Evolutionary conservation across 2,888 invertebrate species (phyloP).

Genomic region (Steromphala cineraria): DNA sequence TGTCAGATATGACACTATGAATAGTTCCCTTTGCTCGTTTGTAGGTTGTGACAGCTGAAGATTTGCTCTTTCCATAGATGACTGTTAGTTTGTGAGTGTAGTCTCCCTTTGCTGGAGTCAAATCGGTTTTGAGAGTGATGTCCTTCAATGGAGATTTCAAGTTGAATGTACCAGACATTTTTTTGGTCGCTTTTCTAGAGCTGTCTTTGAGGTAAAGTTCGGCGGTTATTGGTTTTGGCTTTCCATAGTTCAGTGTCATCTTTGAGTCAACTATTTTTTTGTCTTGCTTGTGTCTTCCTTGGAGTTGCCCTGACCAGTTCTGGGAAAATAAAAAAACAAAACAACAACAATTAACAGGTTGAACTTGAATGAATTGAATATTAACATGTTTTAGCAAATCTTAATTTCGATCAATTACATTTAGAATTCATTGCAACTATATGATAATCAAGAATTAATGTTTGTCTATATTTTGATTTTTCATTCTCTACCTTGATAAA

Average conservation of each 20-base stretch:
- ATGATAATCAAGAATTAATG: too few species aligned
- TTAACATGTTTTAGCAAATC: too few species aligned
- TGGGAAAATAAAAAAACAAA: too few species aligned
- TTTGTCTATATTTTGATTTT: too few species aligned
- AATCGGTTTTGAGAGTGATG: neutral
- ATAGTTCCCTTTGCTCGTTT: neutral
- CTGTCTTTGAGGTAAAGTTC: neutral
- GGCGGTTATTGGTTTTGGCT: neutral
- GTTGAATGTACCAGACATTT: neutral
- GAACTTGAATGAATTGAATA: too few species aligned
- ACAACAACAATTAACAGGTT: too few species aligned
- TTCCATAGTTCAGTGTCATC: neutral
- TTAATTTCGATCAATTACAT: too few species aligned
- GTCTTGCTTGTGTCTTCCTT: slow-evolving; percentile 8
- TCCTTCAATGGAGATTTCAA: neutral
- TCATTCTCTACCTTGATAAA: neutral
- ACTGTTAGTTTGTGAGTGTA: neutral
- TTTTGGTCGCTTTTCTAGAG: neutral
- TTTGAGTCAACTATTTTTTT: neutral
- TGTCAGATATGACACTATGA: neutral
- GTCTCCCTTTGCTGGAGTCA: neutral
- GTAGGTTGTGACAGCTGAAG: neutral
- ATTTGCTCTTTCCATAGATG: neutral
- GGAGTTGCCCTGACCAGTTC: neutral
- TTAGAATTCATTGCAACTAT: too few species aligned